Percentiles rank a stretch among this genome's conserved stretches.
Evolutionary conservation across 2,113 vertebrate species (phyloP).

Genomic region (Hippocampus abdominalis): DNA sequence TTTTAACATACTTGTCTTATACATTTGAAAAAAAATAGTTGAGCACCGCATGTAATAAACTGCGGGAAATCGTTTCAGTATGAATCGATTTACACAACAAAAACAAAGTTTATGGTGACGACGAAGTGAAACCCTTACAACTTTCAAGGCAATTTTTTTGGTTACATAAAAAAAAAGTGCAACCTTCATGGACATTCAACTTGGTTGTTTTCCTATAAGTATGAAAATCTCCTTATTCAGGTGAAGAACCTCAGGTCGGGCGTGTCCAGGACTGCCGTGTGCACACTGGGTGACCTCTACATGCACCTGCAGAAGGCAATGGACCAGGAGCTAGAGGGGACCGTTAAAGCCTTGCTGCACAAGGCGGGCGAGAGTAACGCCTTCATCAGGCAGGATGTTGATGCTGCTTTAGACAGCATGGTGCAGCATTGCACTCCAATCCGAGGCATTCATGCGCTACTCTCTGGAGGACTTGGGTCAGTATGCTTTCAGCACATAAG

Average conservation of each 20-base stretch:
- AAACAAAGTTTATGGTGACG: too few species aligned
- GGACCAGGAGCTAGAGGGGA: constrained; percentile 91
- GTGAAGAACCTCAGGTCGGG: constrained; percentile 93
- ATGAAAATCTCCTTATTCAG: constrained; percentile 56
- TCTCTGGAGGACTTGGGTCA: constrained; percentile 87
- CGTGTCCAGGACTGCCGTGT: constrained; percentile 89
- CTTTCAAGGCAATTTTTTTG: too few species aligned
- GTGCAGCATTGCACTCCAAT: constrained; percentile 85
- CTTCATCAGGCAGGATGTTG: constrained; percentile 92
- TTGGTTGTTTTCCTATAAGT: not conserved
- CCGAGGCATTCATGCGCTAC: constrained; percentile 81
- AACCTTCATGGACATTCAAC: not conserved
- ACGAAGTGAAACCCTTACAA: too few species aligned
- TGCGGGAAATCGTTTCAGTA: too few species aligned
- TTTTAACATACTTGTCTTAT: too few species aligned
- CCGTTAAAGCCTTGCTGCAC: constrained; percentile 84
- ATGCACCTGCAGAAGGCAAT: constrained; percentile 83
- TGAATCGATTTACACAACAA: too few species aligned
- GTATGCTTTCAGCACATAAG: not conserved
- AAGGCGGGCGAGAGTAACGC: constrained; percentile 88
- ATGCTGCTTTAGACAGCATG: constrained; percentile 87
- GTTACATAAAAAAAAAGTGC: not conserved
- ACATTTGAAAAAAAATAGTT: too few species aligned
- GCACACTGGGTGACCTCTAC: constrained; percentile 87
- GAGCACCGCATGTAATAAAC: too few species aligned